These are phyloP conservation scores for Sardinella longiceps DNA, from an alignment of 2,797 vertebrate species.

Conservation along the genomic window DNA sequence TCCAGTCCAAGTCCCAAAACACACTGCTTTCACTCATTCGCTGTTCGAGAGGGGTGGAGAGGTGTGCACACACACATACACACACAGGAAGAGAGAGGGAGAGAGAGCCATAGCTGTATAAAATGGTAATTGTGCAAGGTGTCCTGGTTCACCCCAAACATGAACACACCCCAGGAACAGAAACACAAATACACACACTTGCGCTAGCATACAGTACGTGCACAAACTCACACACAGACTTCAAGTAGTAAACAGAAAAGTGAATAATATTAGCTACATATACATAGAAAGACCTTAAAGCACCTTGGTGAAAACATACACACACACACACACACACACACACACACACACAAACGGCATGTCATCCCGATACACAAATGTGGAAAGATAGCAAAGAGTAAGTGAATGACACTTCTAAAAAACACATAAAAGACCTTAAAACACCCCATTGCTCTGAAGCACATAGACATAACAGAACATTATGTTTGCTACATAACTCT, in stretches of 20 bases:
- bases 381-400: no score
- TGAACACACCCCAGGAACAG: background rate
- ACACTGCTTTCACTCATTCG: conserved; percentile 6
- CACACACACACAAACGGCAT: no score
- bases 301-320: no score
- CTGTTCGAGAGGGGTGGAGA: background rate
- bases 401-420: background rate
- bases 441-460: no score
- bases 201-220: no score
- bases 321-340: no score
- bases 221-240: background rate
- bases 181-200: background rate
- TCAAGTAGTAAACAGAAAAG: no score
- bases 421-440: no score
- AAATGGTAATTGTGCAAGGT: background rate
- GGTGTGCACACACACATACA: background rate
- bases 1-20: background rate
- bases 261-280: no score
- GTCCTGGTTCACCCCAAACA: background rate
- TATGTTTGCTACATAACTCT: background rate
- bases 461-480: background rate
- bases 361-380: no score
- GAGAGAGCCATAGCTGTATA: background rate
- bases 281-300: no score
- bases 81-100: no score